phyloP scores from a whole-genome alignment of 2,888 invertebrate species.

The Oxytorus armatus region DNA sequence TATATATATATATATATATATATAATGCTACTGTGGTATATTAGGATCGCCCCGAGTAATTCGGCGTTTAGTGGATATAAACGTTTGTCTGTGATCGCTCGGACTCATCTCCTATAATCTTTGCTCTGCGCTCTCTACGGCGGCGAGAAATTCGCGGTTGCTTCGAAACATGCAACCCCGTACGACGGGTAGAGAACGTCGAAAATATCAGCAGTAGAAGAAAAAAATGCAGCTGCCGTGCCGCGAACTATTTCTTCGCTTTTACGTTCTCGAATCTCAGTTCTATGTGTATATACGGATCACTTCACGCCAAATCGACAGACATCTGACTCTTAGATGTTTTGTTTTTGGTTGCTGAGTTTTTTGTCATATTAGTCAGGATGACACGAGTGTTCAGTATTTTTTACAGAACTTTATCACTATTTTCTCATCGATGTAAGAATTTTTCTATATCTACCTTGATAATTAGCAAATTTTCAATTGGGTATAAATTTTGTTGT shows the following conservation, averaged over 20 bases:
- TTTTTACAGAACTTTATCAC: too few species aligned
- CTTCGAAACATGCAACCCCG: slow-evolving; percentile 78
- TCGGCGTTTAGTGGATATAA: slow-evolving; percentile 83
- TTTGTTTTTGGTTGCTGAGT: too few species aligned
- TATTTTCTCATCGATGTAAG: too few species aligned
- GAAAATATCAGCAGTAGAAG: slow-evolving; percentile 37
- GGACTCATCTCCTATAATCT: slow-evolving; percentile 82
- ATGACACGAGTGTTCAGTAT: too few species aligned
- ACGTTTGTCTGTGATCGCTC: slow-evolving; percentile 83
- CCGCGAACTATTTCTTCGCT: slow-evolving; percentile 60
- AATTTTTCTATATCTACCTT: too few species aligned
- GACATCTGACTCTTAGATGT: too few species aligned
- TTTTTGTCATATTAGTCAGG: too few species aligned
- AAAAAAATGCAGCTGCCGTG: slow-evolving; percentile 79
- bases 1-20: neutral
- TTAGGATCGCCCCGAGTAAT: slow-evolving; percentile 77
- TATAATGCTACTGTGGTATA: slow-evolving; percentile 48
- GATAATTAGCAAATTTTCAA: too few species aligned
- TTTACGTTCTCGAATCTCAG: slow-evolving; percentile 11
- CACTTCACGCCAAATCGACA: too few species aligned
- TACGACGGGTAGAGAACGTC: slow-evolving; percentile 32
- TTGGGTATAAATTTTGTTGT: too few species aligned
- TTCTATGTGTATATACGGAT: neutral
- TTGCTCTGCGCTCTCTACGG: slow-evolving; percentile 38
- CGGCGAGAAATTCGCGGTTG: slow-evolving; percentile 61